Conservation (phyloP, 1,140 invertebrate genomes). For the Conus ventricosus region DNA sequence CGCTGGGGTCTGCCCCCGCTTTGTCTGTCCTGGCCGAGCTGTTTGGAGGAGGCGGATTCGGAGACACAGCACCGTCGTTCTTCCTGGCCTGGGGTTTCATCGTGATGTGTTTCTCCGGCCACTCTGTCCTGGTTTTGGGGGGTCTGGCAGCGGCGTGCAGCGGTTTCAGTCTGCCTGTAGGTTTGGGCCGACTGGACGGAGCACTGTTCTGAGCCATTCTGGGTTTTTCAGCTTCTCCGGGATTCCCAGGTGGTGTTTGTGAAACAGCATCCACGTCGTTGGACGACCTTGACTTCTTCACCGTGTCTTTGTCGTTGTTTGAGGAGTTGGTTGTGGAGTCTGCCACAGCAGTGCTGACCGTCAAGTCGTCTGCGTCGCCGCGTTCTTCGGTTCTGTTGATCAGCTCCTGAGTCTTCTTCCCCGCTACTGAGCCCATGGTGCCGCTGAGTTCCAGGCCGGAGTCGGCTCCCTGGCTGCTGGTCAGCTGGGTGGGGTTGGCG, state of each 20-base stretch:
- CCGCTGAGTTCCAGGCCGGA: slow-evolving; percentile 65
- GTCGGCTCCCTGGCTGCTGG: slow-evolving; percentile 52
- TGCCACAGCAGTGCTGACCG: background rate
- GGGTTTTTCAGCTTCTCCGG: background rate
- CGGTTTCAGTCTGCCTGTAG: background rate
- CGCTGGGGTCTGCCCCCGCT: background rate
- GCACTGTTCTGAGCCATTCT: background rate
- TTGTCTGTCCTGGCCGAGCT: background rate
- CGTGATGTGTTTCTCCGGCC: background rate
- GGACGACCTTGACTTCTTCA: background rate
- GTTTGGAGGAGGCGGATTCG: background rate
- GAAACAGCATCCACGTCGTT: background rate
- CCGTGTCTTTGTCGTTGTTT: background rate
- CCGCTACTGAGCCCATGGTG: background rate
- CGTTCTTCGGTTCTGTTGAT: background rate
- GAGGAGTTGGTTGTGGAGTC: background rate
- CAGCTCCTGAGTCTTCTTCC: slow-evolving; percentile 1
- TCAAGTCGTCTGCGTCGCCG: background rate
- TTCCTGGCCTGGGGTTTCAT: background rate
- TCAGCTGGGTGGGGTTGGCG: slow-evolving; percentile 20
- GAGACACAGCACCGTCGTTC: background rate
- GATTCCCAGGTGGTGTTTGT: background rate
- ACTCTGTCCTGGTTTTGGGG: background rate
- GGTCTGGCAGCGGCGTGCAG: background rate
- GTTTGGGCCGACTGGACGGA: background rate